These are phyloP conservation scores for Synergus gifuensis DNA, from an alignment of 2,888 invertebrate species.

Conservation along the genomic window DNA sequence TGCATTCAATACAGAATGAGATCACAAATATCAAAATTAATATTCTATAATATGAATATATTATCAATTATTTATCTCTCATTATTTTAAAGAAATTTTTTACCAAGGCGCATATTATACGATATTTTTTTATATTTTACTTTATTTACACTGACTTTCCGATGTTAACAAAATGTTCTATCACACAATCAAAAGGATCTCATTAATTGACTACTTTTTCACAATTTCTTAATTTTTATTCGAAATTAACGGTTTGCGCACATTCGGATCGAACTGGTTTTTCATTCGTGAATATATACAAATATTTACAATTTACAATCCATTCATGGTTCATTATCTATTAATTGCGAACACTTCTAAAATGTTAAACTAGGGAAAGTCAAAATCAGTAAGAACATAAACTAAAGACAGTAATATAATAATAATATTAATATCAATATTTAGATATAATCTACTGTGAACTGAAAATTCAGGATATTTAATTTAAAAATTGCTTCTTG, in stretches of 20 bases:
- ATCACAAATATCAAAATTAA: neutral
- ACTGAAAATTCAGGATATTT: neutral
- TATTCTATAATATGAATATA: neutral
- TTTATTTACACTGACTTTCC: conserved; percentile 13
- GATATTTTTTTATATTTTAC: neutral
- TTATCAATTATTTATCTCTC: neutral
- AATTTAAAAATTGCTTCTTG: neutral
- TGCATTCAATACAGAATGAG: neutral
- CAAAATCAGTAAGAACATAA: neutral
- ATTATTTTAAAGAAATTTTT: neutral
- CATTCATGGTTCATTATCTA: conserved; percentile 13
- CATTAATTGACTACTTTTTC: conserved; percentile 19
- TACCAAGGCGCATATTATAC: neutral
- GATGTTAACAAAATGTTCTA: neutral
- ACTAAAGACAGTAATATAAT: neutral
- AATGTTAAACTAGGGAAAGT: neutral
- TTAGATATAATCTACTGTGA: neutral
- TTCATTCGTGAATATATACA: conserved; percentile 16
- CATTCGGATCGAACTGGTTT: conserved; percentile 33
- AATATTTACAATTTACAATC: conserved; percentile 27
- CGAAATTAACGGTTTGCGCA: conserved; percentile 42
- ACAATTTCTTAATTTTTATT: neutral
- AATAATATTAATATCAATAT: neutral
- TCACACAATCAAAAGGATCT: neutral
- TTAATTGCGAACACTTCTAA: neutral